These are phyloP conservation scores for Cataglyphis altisquamis DNA, from an alignment of 2,888 invertebrate species.

Conservation along the genomic window DNA sequence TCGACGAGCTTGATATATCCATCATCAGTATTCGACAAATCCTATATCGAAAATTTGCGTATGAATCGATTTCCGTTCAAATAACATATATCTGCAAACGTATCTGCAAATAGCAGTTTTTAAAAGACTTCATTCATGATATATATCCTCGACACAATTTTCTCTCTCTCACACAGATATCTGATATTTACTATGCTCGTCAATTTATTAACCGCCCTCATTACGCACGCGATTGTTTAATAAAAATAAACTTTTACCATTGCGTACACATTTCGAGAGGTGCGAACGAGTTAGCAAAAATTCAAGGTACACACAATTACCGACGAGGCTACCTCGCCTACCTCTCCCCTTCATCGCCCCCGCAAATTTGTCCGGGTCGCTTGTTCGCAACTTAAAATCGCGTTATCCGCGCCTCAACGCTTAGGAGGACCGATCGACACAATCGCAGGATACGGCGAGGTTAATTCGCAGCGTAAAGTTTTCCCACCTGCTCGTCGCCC, in stretches of 20 bases:
- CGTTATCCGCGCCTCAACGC: slow-evolving; percentile 43
- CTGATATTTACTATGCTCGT: background rate
- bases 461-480: slow-evolving; percentile 45
- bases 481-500: slow-evolving; percentile 36
- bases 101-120: background rate
- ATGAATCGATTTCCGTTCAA: slow-evolving; percentile 4
- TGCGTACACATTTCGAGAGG: background rate
- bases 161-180: background rate
- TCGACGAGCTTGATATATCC: background rate
- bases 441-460: slow-evolving; percentile 22
- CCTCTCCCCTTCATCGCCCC: background rate
- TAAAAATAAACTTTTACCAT: slow-evolving; percentile 13
- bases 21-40: background rate
- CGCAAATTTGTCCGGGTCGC: slow-evolving; percentile 19
- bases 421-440: slow-evolving; percentile 43
- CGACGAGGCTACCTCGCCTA: background rate
- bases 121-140: background rate
- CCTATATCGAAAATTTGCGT: background rate
- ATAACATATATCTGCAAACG: background rate
- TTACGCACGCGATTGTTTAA: slow-evolving; percentile 13
- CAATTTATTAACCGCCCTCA: background rate
- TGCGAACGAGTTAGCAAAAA: slow-evolving; percentile 34
- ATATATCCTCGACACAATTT: background rate
- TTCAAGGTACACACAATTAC: slow-evolving; percentile 37
- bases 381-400: slow-evolving; percentile 47